A percentile compares a stretch with the other conserved stretches of the same genome.
phyloP scores from a whole-genome alignment of 2,113 vertebrate genomes.

The Lates calcarifer region DNA sequence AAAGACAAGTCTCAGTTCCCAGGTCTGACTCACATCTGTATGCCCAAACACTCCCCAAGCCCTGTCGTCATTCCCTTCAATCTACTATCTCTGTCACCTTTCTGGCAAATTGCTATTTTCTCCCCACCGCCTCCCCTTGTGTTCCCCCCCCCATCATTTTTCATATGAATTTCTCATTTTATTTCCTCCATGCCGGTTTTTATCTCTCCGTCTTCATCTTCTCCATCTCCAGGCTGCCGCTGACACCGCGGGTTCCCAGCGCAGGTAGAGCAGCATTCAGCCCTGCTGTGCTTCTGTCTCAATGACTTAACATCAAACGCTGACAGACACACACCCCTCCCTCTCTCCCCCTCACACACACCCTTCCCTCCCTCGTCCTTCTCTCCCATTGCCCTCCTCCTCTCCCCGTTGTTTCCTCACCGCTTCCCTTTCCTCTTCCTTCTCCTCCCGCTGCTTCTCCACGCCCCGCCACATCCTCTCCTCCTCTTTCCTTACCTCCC shows the following conservation, averaged over 20 bases:
- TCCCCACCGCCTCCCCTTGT: neutral
- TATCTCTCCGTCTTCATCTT: conserved; percentile 69
- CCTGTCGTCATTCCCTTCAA: conserved; percentile 17
- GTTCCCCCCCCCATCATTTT: conserved; percentile 48
- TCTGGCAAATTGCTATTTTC: conserved; percentile 50
- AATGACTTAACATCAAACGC: conserved; percentile 77
- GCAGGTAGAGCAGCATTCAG: conserved; percentile 76
- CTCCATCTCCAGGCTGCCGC: conserved; percentile 58
- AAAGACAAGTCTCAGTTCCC: conserved; percentile 7
- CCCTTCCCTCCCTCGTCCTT: conserved; percentile 32
- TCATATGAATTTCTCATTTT: conserved; percentile 64
- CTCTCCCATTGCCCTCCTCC: neutral
- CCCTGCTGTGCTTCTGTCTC: conserved; percentile 75
- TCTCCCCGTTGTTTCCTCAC: conserved; percentile 45
- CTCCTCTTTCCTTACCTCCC: neutral
- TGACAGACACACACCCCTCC: conserved; percentile 43
- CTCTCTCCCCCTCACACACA: neutral
- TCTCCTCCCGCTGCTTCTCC: conserved; percentile 31
- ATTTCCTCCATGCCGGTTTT: conserved; percentile 62
- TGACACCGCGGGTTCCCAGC: conserved; percentile 54
- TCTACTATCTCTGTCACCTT: conserved; percentile 51
- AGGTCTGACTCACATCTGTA: conserved; percentile 26
- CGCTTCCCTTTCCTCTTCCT: conserved; percentile 52
- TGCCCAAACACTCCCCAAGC: conserved; percentile 30
- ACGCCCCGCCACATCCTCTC: conserved; percentile 9